These are phyloP conservation scores for Melikaiella ostensackeni DNA, from an alignment of 2,888 invertebrate genomes.

Conservation along the genomic window DNA sequence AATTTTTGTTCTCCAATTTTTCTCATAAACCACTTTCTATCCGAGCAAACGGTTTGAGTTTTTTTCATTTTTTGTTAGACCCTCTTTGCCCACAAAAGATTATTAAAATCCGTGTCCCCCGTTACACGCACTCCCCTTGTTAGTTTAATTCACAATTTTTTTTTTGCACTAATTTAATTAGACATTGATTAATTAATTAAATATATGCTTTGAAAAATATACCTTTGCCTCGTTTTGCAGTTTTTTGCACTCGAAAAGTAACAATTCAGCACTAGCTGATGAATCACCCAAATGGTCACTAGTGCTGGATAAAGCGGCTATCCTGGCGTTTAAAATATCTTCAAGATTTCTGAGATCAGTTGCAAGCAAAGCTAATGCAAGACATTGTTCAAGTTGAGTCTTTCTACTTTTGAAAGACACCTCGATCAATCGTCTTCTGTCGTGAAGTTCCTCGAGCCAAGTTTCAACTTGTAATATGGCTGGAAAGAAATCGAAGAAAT, in stretches of 20 bases:
- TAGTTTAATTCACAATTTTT: too few species aligned
- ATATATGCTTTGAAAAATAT: slow-evolving; percentile 40
- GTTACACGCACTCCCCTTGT: too few species aligned
- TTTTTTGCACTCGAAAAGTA: slow-evolving; percentile 84
- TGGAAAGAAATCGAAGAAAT: slow-evolving; percentile 62
- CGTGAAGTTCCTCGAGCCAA: slow-evolving; percentile 87
- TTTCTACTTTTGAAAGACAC: slow-evolving; percentile 84
- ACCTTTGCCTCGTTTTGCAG: slow-evolving; percentile 85
- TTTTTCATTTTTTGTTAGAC: too few species aligned
- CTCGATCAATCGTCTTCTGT: slow-evolving; percentile 86
- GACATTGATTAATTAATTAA: too few species aligned
- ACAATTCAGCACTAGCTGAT: slow-evolving; percentile 82
- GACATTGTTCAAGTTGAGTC: slow-evolving; percentile 87
- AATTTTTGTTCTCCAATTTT: too few species aligned
- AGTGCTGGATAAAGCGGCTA: slow-evolving; percentile 79
- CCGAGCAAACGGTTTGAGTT: too few species aligned
- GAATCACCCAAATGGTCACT: slow-evolving; percentile 86
- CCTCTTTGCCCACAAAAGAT: too few species aligned
- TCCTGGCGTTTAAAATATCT: slow-evolving; percentile 79
- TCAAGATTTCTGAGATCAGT: slow-evolving; percentile 85
- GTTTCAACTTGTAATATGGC: slow-evolving; percentile 85
- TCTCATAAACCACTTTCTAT: too few species aligned
- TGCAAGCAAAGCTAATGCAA: slow-evolving; percentile 86
- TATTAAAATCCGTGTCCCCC: too few species aligned
- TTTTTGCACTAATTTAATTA: too few species aligned